A percentile compares a stretch with the other conserved stretches of the same genome.
These are phyloP conservation scores for Eupithecia exiguata DNA, from an alignment of 2,888 invertebrate species.

Conservation along the genomic window DNA sequence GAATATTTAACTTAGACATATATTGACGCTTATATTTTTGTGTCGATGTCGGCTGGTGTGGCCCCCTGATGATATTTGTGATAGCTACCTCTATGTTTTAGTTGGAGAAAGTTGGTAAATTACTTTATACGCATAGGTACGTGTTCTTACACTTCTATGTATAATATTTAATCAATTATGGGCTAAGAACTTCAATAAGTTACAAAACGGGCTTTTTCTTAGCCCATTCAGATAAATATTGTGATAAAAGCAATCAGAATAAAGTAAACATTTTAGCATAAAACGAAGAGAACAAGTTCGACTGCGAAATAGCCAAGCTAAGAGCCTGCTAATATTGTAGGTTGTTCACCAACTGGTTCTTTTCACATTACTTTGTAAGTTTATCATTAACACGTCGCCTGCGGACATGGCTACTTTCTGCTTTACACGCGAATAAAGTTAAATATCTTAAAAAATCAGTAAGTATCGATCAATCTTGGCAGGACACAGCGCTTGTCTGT, in stretches of 20 bases:
- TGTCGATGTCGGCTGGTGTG: background rate
- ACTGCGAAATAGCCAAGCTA: background rate
- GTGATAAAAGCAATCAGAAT: background rate
- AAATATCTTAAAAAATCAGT: slow-evolving; percentile 28
- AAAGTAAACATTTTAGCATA: slow-evolving; percentile 1
- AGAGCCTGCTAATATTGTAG: slow-evolving; percentile 3
- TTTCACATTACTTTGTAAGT: slow-evolving; percentile 11
- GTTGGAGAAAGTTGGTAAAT: background rate
- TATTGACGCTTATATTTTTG: background rate
- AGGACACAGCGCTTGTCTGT: slow-evolving; percentile 49
- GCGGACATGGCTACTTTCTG: slow-evolving; percentile 1
- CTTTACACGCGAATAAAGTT: background rate
- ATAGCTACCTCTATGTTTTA: background rate
- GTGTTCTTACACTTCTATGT: background rate
- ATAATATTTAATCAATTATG: background rate
- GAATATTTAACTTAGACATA: too few relatives aligned
- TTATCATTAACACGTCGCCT: slow-evolving; percentile 6
- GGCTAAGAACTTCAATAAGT: too few relatives aligned
- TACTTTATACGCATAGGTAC: background rate
- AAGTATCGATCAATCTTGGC: slow-evolving; percentile 44
- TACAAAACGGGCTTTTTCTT: background rate
- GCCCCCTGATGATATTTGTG: background rate
- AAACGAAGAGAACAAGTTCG: background rate
- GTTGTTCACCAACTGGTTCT: slow-evolving; percentile 1
- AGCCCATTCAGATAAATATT: background rate